Base-by-base conservation (phyloP, 2,888 invertebrate species). In the Creontiades dilutus region DNA sequence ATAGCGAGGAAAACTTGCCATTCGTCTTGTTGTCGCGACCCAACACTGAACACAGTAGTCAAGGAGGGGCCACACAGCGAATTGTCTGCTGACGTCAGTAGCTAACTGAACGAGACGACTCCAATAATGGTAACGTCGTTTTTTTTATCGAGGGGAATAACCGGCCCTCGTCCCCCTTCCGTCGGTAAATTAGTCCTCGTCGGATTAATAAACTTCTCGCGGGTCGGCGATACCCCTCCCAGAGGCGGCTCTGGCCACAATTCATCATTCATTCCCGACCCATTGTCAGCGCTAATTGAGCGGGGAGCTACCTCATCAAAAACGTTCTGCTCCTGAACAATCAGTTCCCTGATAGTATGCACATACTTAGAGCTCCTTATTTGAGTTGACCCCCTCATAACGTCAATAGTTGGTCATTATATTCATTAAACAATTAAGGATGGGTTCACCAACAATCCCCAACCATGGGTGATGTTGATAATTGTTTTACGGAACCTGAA, bases 201-300 rank as follows among this genome's bases (percentile, higher is more conserved):
- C 68, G 23, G 68, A 68, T 68, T 68, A 68, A 68, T 68, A 68
- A 68, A 27, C 23, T 68, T 16, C n/a, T n/a, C 9, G 68, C 3
- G 68, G 68, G 19, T 4, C 27, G 11, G 68, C 23, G 68, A 5
- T 68, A 5, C 0, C 23, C 68, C 23, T 12, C 23, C 16, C 57
- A 7, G 7, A 2, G 0, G 16, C 57, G 57, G 55, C n/a, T n/a
- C n/a, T n/a, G 57, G 19, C n/a, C 52, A 16, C 14, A n/a, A 7
- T 57, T n/a, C 57, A 57, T 57, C 57, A 57, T 57, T 57, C n/a
- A n/a, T 57, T 57, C n/a, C 7, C 57, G 57, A 57, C 57, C 57
- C 57, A n/a, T 57, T n/a, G 57, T 57, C 57, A n/a, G 57, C 14
- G 16, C 57, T 57, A 57, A 57, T 57, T 57, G 57, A 57, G n/a